phyloP scores from a whole-genome alignment of 2,113 vertebrate genomes.

The Callipepla squamata region DNA sequence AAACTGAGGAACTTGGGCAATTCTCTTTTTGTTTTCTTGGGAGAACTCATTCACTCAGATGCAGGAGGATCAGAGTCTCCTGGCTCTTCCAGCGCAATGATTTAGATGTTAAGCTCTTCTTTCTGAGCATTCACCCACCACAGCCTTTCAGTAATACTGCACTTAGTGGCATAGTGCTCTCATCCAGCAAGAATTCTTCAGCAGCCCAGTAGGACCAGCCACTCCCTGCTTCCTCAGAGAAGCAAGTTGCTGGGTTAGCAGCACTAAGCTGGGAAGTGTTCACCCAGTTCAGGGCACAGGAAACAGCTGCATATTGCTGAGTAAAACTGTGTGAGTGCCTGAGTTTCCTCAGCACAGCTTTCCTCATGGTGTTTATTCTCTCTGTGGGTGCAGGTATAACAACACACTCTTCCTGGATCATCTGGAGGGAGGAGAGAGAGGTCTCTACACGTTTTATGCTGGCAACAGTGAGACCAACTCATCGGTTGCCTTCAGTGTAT shows the following conservation, averaged over 20 bases:
- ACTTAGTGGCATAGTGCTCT: background rate
- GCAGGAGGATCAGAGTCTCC: background rate
- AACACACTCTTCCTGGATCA: conserved; percentile 79
- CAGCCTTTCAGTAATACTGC: background rate
- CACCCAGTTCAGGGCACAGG: background rate
- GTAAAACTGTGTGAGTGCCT: background rate
- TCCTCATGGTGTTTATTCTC: background rate
- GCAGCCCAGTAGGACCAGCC: background rate
- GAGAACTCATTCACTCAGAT: background rate
- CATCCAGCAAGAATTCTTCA: background rate
- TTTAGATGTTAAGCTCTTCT: background rate
- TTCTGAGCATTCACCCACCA: background rate
- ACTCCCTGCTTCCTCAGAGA: background rate
- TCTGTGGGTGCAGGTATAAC: conserved; percentile 74
- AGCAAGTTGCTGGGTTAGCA: background rate
- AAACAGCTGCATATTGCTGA: background rate
- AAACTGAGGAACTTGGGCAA: background rate
- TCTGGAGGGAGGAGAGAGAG: conserved; percentile 84
- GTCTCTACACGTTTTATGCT: conserved; percentile 84
- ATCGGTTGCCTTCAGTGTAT: conserved; percentile 84
- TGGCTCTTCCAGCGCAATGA: background rate
- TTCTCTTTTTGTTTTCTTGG: conserved; percentile 30
- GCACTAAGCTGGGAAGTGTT: background rate
- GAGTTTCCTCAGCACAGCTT: background rate
- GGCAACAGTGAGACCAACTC: conserved; percentile 68